Evolutionary conservation across 2,888 invertebrate genomes (phyloP).

Genomic region (Machimus atricapillus): DNA sequence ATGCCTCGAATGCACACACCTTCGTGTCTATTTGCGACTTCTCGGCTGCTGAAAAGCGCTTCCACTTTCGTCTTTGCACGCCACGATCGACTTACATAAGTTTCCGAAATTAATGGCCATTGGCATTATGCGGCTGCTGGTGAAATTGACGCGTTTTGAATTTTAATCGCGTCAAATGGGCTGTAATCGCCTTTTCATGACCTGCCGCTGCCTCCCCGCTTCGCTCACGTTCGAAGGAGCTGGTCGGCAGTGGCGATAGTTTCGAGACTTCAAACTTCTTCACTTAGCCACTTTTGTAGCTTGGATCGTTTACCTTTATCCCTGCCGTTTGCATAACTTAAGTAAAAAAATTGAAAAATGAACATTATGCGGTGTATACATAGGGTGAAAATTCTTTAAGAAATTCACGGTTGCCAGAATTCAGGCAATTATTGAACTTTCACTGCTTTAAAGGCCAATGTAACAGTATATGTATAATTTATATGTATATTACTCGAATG

Average conservation of each 20-base stretch:
- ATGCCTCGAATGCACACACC: not conserved
- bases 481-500: too few species aligned
- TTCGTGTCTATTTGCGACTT: not conserved
- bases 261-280: not conserved
- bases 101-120: slow-evolving; percentile 28
- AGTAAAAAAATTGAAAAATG: not conserved
- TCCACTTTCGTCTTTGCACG: not conserved
- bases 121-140: slow-evolving; percentile 9
- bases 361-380: not conserved
- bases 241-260: not conserved
- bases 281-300: not conserved
- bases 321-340: not conserved
- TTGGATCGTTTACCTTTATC: not conserved
- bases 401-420: not conserved
- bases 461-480: too few species aligned
- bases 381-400: not conserved
- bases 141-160: slow-evolving; percentile 19
- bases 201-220: not conserved
- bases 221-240: not conserved
- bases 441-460: not conserved
- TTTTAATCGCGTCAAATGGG: slow-evolving; percentile 24
- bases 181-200: not conserved
- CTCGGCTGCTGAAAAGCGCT: not conserved
- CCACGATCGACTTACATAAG: not conserved
- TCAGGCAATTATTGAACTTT: not conserved